Evolutionary conservation across 2,113 vertebrate species (phyloP), one percentile per base, ranked within the genome.

Genomic region (Cryptomyrus ogoouensis): DNA sequence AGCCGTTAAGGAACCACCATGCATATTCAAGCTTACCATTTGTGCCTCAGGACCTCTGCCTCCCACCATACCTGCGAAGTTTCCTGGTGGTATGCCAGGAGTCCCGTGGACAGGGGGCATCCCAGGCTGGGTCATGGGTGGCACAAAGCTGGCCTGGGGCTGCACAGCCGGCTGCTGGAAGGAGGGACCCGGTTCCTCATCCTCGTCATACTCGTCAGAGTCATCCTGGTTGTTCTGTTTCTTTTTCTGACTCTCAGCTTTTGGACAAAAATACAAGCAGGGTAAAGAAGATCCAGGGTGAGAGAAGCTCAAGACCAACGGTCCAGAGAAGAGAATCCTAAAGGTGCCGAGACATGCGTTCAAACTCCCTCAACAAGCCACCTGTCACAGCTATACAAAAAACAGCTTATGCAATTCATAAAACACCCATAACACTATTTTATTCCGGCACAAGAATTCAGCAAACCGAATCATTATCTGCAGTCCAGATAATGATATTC

Each of bases 231-330:
- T 91, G 80, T 96, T 96, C 83, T 97, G 96, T 88, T 98, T 99
- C 95, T 98, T 99, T 93, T 99, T 99, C 92, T 98, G 97, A 93
- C 97, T 97, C 89, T 99, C 98, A 96, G 94, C 89, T 95, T 91
- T 66, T 44, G 83, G 83, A 86, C 83, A 31, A 47, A 50, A 24
- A 49, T 13, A n/a, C 46, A 50, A 50, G 47, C 17, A 50, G 24
- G n/a, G 0, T 13, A n/a, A 50, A 50, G 21, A 47, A 42, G 74
- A 80, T 7, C n/a, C 31, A 39, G 74, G 74, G 15, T 7, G n/a
- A 77, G n/a, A 74, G 13, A 0, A 42, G 5, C 74, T 19, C 5
- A 39, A 77, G 31, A 74, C 8, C 27, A 74, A 39, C 15, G 10
- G 19, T 1, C 74, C 35, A 17, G 35, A 42, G 74, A 19, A 39